These are phyloP conservation scores for Theonella swinhoei DNA, from an alignment of 37 sponge, comb jelly and placozoan genomes.

Conservation along the genomic window DNA sequence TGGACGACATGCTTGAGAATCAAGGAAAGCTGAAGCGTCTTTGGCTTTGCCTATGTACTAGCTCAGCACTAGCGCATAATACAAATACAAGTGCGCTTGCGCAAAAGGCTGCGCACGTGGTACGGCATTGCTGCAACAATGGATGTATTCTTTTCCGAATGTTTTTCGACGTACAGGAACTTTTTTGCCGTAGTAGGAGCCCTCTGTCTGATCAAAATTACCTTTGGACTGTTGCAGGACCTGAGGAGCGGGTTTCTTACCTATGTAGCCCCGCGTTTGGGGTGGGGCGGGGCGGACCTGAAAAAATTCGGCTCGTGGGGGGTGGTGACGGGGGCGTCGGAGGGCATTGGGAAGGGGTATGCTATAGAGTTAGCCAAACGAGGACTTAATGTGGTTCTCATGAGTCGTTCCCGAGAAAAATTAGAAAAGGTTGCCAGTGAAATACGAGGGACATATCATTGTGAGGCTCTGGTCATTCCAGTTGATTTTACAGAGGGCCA, in stretches of 20 bases:
- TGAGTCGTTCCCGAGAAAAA: slow-evolving; percentile 29
- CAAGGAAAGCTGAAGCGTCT: too few species aligned
- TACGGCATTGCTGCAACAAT: too few species aligned
- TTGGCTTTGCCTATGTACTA: too few species aligned
- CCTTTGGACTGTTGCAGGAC: background rate
- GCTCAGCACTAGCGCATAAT: background rate
- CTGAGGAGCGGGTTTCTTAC: background rate
- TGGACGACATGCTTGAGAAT: background rate
- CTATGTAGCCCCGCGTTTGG: slow-evolving; percentile 2
- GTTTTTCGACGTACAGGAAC: background rate
- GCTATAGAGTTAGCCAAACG: slow-evolving; percentile 25
- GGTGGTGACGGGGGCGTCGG: slow-evolving; percentile 41
- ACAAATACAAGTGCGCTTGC: background rate
- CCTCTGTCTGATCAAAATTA: too few species aligned
- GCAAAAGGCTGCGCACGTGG: too few species aligned
- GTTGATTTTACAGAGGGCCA: slow-evolving; percentile 39
- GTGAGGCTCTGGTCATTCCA: slow-evolving; percentile 32
- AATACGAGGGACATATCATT: slow-evolving; percentile 17
- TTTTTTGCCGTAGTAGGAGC: background rate
- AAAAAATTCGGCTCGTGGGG: slow-evolving; percentile 15
- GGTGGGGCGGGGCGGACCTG: background rate
- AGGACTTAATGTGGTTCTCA: slow-evolving; percentile 25
- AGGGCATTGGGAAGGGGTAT: slow-evolving; percentile 54
- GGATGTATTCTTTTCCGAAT: background rate
- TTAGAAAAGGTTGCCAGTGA: slow-evolving; percentile 1